Percentiles rank a stretch among this genome's conserved stretches.
phyloP scores from a whole-genome alignment of 2,888 invertebrate species.

The Iphiclides podalirius region DNA sequence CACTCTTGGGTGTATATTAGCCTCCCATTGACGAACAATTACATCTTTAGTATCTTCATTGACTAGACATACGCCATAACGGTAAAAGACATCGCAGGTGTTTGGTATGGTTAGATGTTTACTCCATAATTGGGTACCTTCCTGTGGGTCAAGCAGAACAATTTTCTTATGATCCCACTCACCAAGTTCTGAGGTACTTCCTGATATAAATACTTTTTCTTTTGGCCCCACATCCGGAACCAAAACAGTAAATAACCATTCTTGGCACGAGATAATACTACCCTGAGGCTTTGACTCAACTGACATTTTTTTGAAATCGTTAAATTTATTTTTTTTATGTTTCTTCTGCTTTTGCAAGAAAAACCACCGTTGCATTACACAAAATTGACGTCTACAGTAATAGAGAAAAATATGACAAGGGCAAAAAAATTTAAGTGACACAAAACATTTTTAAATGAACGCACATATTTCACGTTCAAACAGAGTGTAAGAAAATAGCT shows the following conservation, averaged over 20 bases:
- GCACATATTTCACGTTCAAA: neutral
- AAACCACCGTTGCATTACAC: conserved; percentile 83
- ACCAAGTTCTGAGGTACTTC: conserved; percentile 84
- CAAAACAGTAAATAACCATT: conserved; percentile 69
- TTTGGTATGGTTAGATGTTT: conserved; percentile 83
- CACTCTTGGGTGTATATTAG: conserved; percentile 83
- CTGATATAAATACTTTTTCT: conserved; percentile 86
- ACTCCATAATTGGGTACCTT: conserved; percentile 80
- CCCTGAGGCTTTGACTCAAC: conserved; percentile 36
- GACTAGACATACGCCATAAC: conserved; percentile 87
- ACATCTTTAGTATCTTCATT: conserved; percentile 80
- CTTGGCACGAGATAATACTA: conserved; percentile 46
- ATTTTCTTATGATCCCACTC: conserved; percentile 84
- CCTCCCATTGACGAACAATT: conserved; percentile 90
- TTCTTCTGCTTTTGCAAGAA: conserved; percentile 78
- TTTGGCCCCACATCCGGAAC: conserved; percentile 76
- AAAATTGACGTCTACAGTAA: neutral
- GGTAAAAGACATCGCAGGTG: conserved; percentile 84
- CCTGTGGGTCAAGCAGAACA: conserved; percentile 74
- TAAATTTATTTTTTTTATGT: conserved; percentile 43
- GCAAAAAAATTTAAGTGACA: neutral
- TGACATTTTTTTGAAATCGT: conserved; percentile 54
- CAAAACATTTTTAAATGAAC: neutral
- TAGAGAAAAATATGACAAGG: neutral
- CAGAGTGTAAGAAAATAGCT: neutral